Evolutionary conservation across 2,797 vertebrate species (phyloP).

Genomic region (Coccyzus lansbergi): DNA sequence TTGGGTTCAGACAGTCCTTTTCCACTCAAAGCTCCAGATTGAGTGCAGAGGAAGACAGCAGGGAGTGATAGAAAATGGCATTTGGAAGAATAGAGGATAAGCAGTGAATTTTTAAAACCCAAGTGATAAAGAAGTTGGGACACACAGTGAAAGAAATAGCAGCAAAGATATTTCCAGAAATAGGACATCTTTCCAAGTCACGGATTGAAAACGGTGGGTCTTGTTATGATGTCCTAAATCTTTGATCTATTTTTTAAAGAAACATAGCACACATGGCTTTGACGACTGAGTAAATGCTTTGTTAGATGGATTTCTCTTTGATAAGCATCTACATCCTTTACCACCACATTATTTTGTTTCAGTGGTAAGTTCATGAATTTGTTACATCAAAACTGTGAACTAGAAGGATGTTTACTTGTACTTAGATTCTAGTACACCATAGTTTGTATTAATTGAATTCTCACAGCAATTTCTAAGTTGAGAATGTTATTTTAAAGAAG

Average conservation of each 20-base stretch:
- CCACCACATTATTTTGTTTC: background rate
- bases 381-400: background rate
- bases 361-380: background rate
- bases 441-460: background rate
- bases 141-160: background rate
- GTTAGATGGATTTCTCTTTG: background rate
- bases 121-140: background rate
- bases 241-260: background rate
- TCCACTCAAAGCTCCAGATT: slow-evolving; percentile 20
- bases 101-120: slow-evolving; percentile 43
- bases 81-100: slow-evolving; percentile 6
- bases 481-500: background rate
- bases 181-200: background rate
- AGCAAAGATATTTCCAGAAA: slow-evolving; percentile 26
- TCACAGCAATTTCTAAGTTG: background rate
- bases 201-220: background rate
- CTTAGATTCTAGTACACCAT: background rate
- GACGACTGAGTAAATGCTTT: background rate
- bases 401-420: background rate
- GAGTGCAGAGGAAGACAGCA: slow-evolving; percentile 16
- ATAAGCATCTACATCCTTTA: background rate
- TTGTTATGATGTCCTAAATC: background rate
- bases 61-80: slow-evolving; percentile 17
- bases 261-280: background rate
- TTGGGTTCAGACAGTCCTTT: slow-evolving; percentile 46